Base-by-base conservation (phyloP, 2,797 vertebrate species). In the Percopsis omiscomaycus region DNA sequence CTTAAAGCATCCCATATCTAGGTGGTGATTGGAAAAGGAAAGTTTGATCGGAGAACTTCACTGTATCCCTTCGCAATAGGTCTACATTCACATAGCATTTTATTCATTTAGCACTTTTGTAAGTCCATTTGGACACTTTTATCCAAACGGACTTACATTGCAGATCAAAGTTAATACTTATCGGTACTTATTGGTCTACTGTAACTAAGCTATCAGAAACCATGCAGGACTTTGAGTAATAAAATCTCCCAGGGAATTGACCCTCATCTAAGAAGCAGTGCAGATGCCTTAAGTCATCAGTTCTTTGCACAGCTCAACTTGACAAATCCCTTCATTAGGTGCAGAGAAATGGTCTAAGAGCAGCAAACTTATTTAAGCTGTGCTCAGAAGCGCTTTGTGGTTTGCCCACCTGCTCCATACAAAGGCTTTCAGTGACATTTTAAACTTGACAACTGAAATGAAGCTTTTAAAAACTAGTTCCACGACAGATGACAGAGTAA, bases 211-310 rank as follows among this genome's bases (percentile, higher is more conserved):
- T 37, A 37, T 37, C 8, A 37, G 32, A 37, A 37, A 37, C 6
- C 32, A 8, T 37, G 32, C 5, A 37, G 32, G 32, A 37, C 8
- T 1, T 37, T 37, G 32, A 37, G 32, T 37, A 37, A 37, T 49
- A 82, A 80, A 77, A 77, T 80, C 78, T 84, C 79, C 1, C 14
- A 77, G 74, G 74, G 75, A 84, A 81, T 84, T 89, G 79, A 85
- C 83, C 83, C 75, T 74, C 62, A 71, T 77, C 84, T 80, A 82
- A 73, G 61, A 84, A 79, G 74, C 73, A 47, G 65, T 50, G 75
- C 69, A 65, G 69, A 79, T 57, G 76, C 75, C 56, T 69, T 66
- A 73, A 81, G 82, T 88, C 81, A 84, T 80, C 70, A 68, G 64
- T n/a, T 27, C 71, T 62, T 67, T 12, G 22, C 68, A 59, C 52